Base-by-base conservation (phyloP, 2,888 invertebrate species). In the Diloba caeruleocephala region DNA sequence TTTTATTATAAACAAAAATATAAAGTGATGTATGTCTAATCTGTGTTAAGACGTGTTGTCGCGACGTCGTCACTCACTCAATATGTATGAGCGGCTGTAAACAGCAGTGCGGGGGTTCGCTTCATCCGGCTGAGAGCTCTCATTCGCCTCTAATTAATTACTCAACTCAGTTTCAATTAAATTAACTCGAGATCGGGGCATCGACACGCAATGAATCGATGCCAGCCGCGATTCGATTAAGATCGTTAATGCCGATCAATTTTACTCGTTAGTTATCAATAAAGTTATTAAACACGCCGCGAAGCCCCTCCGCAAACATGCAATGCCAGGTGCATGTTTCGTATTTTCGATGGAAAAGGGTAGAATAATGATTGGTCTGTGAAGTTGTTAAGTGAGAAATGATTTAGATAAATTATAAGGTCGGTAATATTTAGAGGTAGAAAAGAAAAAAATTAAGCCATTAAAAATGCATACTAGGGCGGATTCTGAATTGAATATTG, bases 81-180 rank as follows among this genome's bases (percentile, higher is more conserved):
- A 78, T 79, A 79, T 79, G 79, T 74, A 79, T 79, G 78, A 89
- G 82, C 57, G 69, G 82, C 73, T 84, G 85, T 88, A 88, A 88
- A 89, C 87, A 86, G 72, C 76, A 76, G 73, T 75, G 74, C 73
- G 77, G 79, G 76, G 79, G 78, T 76, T 70, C 78, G 77, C 80
- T 82, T 84, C 87, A 88, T 87, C 86, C 84, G 81, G 73, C 84
- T 84, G 85, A 89, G 88, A 90, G 88, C 89, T 86, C 87, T 86
- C 87, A 84, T 89, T 90, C 87, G 82, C 88, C 88, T 86, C 90
- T 92, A 92, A 93, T 93, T 93, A 92, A 92, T 92, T 92, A 92
- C 89, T 84, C 85, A 85, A 91, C 90, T 92, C 88, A 83, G 87
- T 90, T 89, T 92, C 90, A 92, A 92, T 93, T 90, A 89, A 91